Evolutionary conservation across 2,113 vertebrate species (phyloP).

Genomic region (Rhabdornis inornatus): DNA sequence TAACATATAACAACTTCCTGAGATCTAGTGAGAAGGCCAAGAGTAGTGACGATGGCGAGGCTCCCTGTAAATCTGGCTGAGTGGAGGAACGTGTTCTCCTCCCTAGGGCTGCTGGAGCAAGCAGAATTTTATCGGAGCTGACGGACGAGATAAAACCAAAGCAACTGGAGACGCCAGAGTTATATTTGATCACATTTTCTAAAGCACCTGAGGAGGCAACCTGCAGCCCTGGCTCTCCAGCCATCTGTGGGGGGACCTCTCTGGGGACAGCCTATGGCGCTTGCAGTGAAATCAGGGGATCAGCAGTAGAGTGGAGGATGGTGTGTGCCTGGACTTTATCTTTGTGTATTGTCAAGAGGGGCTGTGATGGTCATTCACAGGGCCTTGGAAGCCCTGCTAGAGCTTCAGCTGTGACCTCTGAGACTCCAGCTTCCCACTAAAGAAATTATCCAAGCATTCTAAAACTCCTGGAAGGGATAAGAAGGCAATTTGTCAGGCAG

Average conservation of each 20-base stretch:
- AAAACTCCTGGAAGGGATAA: background rate
- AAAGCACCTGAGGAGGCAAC: background rate
- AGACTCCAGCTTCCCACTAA: background rate
- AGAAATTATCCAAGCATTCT: background rate
- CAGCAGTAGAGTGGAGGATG: background rate
- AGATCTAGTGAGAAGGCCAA: background rate
- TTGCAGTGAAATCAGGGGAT: background rate
- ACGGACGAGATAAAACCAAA: background rate
- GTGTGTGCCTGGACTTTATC: background rate
- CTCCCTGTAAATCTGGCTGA: background rate
- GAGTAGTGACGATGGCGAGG: rapidly evolving
- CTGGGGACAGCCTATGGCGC: background rate
- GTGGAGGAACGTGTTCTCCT: background rate
- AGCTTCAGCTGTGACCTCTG: background rate
- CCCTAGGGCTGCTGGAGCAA: background rate
- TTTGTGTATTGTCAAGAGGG: background rate
- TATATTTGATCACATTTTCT: background rate
- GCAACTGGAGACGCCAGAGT: background rate
- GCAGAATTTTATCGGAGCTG: background rate
- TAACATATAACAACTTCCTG: background rate
- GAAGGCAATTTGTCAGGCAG: background rate
- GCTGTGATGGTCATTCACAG: background rate
- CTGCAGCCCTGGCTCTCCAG: background rate
- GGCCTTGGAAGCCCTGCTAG: background rate
- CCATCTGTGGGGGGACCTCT: background rate